Evolutionary conservation across 2,888 invertebrate species (phyloP).

Genomic region (Vannuccia rotundouncinata): DNA sequence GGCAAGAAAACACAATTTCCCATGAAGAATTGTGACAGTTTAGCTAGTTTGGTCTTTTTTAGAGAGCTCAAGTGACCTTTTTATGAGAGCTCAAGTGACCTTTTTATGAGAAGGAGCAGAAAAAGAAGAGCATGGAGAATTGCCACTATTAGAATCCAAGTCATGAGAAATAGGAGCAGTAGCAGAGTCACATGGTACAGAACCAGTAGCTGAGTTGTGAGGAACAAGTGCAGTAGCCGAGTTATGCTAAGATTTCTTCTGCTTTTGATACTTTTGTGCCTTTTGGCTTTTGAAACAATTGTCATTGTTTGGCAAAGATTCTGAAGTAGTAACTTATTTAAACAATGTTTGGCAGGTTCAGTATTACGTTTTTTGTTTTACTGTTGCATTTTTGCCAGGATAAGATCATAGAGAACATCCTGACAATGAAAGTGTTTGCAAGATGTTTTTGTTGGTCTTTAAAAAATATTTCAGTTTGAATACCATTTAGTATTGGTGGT

Average conservation of each 20-base stretch:
- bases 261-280: not conserved
- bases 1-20: constrained; percentile 14
- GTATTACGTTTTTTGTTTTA: not conserved
- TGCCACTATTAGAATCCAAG: too few species aligned
- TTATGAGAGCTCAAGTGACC: not conserved
- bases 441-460: not conserved
- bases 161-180: not conserved
- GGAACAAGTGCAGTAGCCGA: not conserved
- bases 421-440: not conserved
- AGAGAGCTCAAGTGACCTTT: not conserved
- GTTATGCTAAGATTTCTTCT: not conserved
- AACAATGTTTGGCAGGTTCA: not conserved
- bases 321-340: too few species aligned
- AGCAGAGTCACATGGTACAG: not conserved
- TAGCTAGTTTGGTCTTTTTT: not conserved
- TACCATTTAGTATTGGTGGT: not conserved
- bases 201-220: not conserved
- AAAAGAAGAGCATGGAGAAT: not conserved
- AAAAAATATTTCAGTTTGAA: not conserved
- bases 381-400: not conserved
- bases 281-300: not conserved
- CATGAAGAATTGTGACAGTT: constrained; percentile 8
- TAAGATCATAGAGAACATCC: not conserved
- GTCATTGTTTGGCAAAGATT: not conserved
- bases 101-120: not conserved